These are phyloP conservation scores for Meles meles DNA, from an alignment of 2,113 vertebrate genomes.

Conservation along the genomic window DNA sequence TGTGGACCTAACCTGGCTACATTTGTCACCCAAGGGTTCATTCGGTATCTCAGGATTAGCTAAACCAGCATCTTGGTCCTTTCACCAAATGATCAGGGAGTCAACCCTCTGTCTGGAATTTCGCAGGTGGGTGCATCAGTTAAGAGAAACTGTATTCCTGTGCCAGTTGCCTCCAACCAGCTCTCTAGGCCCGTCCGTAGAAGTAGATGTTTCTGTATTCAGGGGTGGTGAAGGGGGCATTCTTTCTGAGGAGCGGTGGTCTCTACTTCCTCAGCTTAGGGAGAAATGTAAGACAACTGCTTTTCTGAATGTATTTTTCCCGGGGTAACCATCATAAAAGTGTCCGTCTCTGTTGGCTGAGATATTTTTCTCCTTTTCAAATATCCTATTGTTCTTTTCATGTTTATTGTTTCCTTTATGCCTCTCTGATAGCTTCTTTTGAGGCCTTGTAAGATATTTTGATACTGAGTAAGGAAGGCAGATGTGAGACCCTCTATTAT, in stretches of 20 bases:
- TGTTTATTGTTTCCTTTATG: slow-evolving; percentile 71
- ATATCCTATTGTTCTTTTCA: slow-evolving; percentile 67
- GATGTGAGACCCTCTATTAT: slow-evolving; percentile 63
- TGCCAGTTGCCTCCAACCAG: neutral
- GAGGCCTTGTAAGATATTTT: slow-evolving; percentile 67
- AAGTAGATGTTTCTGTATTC: neutral
- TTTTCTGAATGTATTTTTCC: slow-evolving; percentile 60
- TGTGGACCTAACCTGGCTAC: neutral
- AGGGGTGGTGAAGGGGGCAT: neutral
- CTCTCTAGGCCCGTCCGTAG: neutral
- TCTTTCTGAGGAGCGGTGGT: neutral
- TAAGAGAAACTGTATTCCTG: neutral
- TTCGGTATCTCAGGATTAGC: neutral
- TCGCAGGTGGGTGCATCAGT: neutral
- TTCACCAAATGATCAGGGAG: neutral
- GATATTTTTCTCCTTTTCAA: slow-evolving; percentile 57
- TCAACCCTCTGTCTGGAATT: neutral
- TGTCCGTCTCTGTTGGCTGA: slow-evolving; percentile 49
- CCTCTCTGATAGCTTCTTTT: slow-evolving; percentile 71
- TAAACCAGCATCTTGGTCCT: neutral
- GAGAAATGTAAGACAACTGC: slow-evolving; percentile 35
- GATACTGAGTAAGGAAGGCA: slow-evolving; percentile 65
- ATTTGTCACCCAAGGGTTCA: neutral
- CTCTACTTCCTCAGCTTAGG: neutral
- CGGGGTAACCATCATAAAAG: slow-evolving; percentile 51